Evolutionary conservation across 1,140 invertebrate genomes (phyloP).

Genomic region (Papilio xuthus): DNA sequence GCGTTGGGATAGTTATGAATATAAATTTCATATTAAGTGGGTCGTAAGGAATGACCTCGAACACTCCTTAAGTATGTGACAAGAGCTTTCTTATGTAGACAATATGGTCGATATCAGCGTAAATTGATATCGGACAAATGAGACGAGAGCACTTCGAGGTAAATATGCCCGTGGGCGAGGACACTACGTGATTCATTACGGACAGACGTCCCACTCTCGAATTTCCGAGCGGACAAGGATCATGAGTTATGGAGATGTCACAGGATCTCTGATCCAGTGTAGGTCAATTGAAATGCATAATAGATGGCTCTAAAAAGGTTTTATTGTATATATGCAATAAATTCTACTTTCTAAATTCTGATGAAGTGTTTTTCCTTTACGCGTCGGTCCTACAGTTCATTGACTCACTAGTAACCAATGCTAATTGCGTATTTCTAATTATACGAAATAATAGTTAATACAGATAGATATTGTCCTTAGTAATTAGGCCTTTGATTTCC

Average conservation of each 20-base stretch:
- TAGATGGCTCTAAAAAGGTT: constrained; percentile 2
- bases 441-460: neutral
- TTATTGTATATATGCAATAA: neutral
- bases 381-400: neutral
- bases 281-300: constrained; percentile 28
- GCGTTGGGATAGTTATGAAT: constrained; percentile 37
- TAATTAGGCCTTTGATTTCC: neutral
- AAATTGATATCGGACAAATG: constrained; percentile 43
- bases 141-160: constrained; percentile 55
- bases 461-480: neutral
- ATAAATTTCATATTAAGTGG: constrained; percentile 47
- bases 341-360: neutral
- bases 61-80: constrained; percentile 26
- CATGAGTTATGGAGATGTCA: constrained; percentile 43
- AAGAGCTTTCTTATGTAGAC: constrained; percentile 40
- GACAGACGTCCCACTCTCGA: constrained; percentile 54
- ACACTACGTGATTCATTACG: constrained; percentile 65
- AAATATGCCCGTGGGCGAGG: constrained; percentile 66
- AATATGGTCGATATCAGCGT: constrained; percentile 48
- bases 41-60: constrained; percentile 56
- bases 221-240: constrained; percentile 42
- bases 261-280: constrained; percentile 19
- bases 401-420: neutral
- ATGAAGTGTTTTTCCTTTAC: neutral
- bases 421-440: neutral